A percentile compares a stretch with the other conserved stretches of the same genome.
Evolutionary conservation across 2,113 vertebrate species (phyloP).

Genomic region (Otis tarda): DNA sequence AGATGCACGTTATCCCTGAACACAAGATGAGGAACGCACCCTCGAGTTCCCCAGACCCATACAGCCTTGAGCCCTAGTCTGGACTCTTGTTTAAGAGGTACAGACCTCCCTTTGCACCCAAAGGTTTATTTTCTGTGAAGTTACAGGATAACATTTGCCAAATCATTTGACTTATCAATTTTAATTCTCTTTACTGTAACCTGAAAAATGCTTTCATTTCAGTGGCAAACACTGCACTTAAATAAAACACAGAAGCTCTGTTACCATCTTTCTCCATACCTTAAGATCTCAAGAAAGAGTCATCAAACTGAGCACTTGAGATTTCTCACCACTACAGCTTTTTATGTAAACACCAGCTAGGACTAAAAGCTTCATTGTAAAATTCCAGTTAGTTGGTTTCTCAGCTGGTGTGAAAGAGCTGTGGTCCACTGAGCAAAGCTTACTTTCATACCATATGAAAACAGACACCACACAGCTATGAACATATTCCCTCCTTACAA

Average conservation of each 20-base stretch:
- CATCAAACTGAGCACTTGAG: background rate
- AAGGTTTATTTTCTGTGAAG: background rate
- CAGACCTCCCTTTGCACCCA: background rate
- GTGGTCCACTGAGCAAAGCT: background rate
- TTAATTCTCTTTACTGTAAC: background rate
- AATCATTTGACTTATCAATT: background rate
- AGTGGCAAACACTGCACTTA: background rate
- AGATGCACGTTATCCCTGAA: background rate
- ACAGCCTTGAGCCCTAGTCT: background rate
- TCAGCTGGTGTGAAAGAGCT: background rate
- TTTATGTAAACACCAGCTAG: background rate
- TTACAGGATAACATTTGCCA: background rate
- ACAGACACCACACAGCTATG: background rate
- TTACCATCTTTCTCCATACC: background rate
- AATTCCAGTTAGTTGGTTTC: background rate
- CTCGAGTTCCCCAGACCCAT: accelerated
- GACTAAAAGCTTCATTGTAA: background rate
- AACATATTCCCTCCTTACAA: background rate
- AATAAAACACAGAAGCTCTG: background rate
- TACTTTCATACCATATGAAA: background rate
- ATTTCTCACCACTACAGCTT: background rate
- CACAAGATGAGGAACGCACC: background rate
- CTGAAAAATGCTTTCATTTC: background rate
- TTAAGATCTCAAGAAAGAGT: background rate
- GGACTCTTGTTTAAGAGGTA: background rate